These are phyloP conservation scores for Rhodinocichla rosea DNA, from an alignment of 2,113 vertebrate species.

Conservation along the genomic window DNA sequence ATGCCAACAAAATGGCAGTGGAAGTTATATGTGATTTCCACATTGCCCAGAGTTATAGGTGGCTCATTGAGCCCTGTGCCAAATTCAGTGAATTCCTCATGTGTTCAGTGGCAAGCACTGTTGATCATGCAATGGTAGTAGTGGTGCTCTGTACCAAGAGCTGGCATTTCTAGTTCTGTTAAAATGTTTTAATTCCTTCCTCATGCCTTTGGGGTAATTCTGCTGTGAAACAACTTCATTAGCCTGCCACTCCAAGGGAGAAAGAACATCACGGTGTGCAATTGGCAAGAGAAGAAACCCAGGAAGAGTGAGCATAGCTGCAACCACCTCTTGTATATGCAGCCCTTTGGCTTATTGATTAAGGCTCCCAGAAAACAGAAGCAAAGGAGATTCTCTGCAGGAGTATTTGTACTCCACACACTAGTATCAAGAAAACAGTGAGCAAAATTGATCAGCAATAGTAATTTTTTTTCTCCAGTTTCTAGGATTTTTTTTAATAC, in stretches of 20 bases:
- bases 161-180: not conserved
- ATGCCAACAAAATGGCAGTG: not conserved
- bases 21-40: not conserved
- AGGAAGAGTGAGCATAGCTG: not conserved
- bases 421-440: not conserved
- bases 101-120: not conserved
- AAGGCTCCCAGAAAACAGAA: not conserved
- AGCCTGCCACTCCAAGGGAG: not conserved
- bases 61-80: not conserved
- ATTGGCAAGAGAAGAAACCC: not conserved
- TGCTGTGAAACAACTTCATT: not conserved
- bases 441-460: not conserved
- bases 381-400: not conserved
- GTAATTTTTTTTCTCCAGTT: not conserved
- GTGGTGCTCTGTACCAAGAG: not conserved
- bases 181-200: not conserved
- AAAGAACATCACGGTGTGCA: not conserved
- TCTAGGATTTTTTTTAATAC: not conserved
- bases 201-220: not conserved
- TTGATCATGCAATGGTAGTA: not conserved
- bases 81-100: not conserved
- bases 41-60: not conserved
- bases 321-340: not conserved
- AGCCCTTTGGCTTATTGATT: not conserved
- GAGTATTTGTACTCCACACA: not conserved